Conservation (phyloP, 1,140 invertebrate genomes). For the Calliopsis andreniformis region DNA sequence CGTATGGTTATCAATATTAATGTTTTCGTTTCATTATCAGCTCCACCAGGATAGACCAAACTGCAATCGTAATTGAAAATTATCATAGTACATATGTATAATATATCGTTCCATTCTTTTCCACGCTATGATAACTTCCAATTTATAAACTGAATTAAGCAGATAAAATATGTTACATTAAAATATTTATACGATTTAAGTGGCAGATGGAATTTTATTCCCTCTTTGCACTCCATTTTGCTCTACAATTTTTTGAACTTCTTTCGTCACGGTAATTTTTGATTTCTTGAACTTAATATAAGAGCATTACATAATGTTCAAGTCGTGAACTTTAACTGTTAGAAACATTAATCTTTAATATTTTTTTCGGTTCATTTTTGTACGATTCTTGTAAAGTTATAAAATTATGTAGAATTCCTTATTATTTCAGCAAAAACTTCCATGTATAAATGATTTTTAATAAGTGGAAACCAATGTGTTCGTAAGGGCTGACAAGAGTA, state of each 20-base stretch:
- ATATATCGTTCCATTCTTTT: not conserved
- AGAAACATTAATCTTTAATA: too few relatives aligned
- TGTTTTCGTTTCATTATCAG: slow-evolving; percentile 41
- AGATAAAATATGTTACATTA: too few relatives aligned
- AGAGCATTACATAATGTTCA: too few relatives aligned
- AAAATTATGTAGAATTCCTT: slow-evolving; percentile 15
- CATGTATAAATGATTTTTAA: not conserved
- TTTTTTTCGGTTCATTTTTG: too few relatives aligned
- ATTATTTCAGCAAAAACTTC: not conserved
- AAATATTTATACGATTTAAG: too few relatives aligned
- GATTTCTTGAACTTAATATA: too few relatives aligned
- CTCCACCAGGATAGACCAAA: not conserved
- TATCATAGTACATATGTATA: not conserved
- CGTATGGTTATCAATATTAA: slow-evolving; percentile 22
- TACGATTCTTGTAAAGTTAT: slow-evolving; percentile 1
- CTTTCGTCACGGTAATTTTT: too few relatives aligned
- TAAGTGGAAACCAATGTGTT: not conserved
- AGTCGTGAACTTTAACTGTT: too few relatives aligned
- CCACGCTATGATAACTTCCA: not conserved
- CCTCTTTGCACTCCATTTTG: too few relatives aligned
- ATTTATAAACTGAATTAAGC: too few relatives aligned
- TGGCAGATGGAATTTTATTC: too few relatives aligned
- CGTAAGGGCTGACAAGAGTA: slow-evolving; percentile 17
- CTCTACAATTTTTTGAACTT: too few relatives aligned
- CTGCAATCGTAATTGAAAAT: not conserved